A percentile compares a stretch with the other conserved stretches of the same genome.
Evolutionary conservation across 2,888 invertebrate genomes (phyloP).

Genomic region (Nebria brevicollis): DNA sequence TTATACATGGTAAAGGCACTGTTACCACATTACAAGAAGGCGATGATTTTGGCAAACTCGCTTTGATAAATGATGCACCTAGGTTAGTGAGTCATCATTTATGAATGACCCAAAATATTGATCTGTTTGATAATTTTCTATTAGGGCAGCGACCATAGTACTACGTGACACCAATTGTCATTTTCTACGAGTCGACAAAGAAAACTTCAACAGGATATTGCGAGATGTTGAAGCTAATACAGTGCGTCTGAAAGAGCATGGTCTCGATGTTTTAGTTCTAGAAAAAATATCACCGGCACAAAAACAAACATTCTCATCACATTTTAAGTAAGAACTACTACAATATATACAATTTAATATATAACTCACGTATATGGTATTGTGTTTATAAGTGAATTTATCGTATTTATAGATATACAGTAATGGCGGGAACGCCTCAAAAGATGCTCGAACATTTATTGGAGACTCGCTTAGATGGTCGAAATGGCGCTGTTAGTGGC

Average conservation of each 20-base stretch:
- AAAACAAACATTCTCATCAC: conserved; percentile 66
- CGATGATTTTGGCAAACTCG: conserved; percentile 88
- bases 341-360: background rate
- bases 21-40: conserved; percentile 85
- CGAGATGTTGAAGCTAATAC: conserved; percentile 90
- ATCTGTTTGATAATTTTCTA: conserved; percentile 38
- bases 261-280: conserved; percentile 82
- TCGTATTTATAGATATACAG: conserved; percentile 73
- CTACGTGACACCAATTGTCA: conserved; percentile 85
- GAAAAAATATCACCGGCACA: conserved; percentile 74
- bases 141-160: conserved; percentile 83
- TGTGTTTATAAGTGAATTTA: background rate
- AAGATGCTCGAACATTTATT: conserved; percentile 88
- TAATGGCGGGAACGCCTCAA: conserved; percentile 86
- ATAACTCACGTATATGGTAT: conserved; percentile 3
- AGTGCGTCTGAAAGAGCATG: conserved; percentile 83
- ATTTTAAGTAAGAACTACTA: conserved; percentile 70
- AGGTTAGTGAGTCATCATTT: conserved; percentile 65
- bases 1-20: conserved; percentile 85
- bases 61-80: conserved; percentile 85
- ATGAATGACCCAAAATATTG: background rate
- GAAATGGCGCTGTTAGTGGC: conserved; percentile 64
- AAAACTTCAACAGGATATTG: conserved; percentile 84
- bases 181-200: conserved; percentile 84
- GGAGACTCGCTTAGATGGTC: conserved; percentile 78